A percentile compares a stretch with the other conserved stretches of the same genome.
Conservation (phyloP, 2,888 invertebrate genomes). For the Octonoba sinensis region DNA sequence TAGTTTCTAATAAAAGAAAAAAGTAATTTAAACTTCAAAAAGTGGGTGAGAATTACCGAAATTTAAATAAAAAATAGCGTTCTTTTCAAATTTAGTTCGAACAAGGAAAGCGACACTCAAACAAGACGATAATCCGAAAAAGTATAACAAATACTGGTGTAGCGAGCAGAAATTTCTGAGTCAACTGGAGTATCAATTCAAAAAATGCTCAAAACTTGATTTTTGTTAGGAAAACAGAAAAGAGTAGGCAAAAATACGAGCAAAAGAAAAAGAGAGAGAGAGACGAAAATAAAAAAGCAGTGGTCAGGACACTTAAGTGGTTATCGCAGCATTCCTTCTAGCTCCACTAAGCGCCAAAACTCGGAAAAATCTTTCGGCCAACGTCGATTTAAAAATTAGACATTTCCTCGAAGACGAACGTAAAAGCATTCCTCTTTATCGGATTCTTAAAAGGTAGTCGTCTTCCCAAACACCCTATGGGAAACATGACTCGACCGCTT, state of each 20-base stretch:
- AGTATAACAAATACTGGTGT: too few relatives aligned
- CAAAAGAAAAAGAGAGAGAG: neutral
- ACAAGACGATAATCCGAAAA: too few relatives aligned
- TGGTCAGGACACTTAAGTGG: neutral
- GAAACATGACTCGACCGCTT: constrained; percentile 10
- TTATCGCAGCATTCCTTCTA: neutral
- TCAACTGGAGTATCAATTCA: neutral
- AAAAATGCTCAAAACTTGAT: neutral
- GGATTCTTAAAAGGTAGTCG: constrained; percentile 12
- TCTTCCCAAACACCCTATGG: constrained; percentile 43
- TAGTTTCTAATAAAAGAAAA: too few relatives aligned
- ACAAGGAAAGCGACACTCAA: too few relatives aligned
- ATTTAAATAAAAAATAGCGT: too few relatives aligned
- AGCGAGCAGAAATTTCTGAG: too few relatives aligned
- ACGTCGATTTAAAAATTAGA: constrained; percentile 56
- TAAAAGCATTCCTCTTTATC: constrained; percentile 26
- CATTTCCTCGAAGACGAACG: constrained; percentile 42
- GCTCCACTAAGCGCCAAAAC: constrained; percentile 13
- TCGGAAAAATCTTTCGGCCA: constrained; percentile 12
- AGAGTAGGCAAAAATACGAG: neutral
- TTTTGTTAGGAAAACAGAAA: neutral
- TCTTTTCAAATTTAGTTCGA: too few relatives aligned
- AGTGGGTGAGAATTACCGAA: too few relatives aligned
- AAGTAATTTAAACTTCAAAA: too few relatives aligned
- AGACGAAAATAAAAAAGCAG: constrained; percentile 5